A percentile compares a stretch with the other conserved stretches of the same genome.
These are phyloP conservation scores for Enteromius mattozi DNA, from an alignment of 2,797 vertebrate species.

Conservation along the genomic window DNA sequence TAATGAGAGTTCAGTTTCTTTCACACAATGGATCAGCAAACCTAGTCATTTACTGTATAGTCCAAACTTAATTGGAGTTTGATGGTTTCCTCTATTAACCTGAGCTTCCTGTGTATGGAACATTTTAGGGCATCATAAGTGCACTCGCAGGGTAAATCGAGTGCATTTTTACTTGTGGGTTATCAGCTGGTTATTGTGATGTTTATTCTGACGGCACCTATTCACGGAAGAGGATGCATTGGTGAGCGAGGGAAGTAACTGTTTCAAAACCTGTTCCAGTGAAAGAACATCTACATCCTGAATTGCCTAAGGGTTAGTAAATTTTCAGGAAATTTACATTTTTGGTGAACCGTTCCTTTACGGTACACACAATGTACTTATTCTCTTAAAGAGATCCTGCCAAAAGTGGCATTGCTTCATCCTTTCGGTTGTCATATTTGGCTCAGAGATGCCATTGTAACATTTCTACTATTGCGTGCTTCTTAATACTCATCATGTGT, in stretches of 20 bases:
- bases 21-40: not conserved
- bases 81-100: not conserved
- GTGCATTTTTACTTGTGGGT: not conserved
- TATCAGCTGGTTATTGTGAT: not conserved
- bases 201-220: not conserved
- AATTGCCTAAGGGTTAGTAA: not conserved
- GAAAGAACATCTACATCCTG: not conserved
- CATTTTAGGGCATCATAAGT: not conserved
- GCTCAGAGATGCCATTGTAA: constrained; percentile 16
- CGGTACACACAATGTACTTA: not conserved
- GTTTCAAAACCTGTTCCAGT: not conserved
- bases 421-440: constrained; percentile 5
- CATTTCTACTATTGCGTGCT: constrained; percentile 31
- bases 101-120: not conserved
- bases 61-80: not conserved
- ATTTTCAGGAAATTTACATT: not conserved
- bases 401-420: not conserved
- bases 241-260: not conserved
- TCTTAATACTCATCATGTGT: constrained; percentile 38
- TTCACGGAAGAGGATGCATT: not conserved
- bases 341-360: not conserved
- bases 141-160: too few species aligned
- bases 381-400: not conserved
- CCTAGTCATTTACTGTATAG: not conserved
- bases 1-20: not conserved